phyloP scores from a whole-genome alignment of 2,113 vertebrate species.

The Melanocharis versteri region DNA sequence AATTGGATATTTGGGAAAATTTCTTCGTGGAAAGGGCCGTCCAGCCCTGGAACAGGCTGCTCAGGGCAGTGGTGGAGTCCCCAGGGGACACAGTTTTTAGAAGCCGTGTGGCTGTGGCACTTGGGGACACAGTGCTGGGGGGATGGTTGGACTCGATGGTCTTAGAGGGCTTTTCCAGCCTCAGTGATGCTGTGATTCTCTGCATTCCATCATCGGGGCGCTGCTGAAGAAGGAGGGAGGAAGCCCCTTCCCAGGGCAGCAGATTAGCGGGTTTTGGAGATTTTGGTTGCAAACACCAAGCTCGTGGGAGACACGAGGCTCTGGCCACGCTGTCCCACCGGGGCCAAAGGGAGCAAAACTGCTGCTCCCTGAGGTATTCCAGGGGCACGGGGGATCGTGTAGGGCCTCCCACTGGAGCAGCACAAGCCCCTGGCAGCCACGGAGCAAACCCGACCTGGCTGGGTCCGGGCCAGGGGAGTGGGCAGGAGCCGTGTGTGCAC shows the following conservation, averaged over 20 bases:
- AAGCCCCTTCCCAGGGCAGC: not conserved
- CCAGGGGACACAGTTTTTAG: no score
- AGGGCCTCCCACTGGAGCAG: rapidly evolving
- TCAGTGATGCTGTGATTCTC: not conserved
- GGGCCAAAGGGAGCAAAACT: not conserved
- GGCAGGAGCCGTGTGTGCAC: not conserved
- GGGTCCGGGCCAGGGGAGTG: rapidly evolving
- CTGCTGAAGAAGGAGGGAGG: not conserved
- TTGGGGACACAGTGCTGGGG: not conserved
- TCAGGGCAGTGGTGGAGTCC: not conserved
- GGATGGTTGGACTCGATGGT: not conserved
- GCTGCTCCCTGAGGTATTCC: rapidly evolving
- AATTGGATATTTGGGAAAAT: not conserved
- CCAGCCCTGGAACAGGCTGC: not conserved
- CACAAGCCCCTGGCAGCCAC: rapidly evolving
- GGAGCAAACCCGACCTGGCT: rapidly evolving
- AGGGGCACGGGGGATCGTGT: rapidly evolving
- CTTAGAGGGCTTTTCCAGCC: not conserved
- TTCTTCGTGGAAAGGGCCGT: rapidly evolving
- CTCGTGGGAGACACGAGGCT: rapidly evolving
- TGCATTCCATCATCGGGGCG: rapidly evolving
- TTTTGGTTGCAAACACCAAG: no score
- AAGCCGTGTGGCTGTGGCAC: not conserved
- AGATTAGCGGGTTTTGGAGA: rapidly evolving
- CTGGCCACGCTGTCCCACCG: rapidly evolving